Evolutionary conservation across 30 jellyfish, hydroid and myxozoan genomes (phyloP), one percentile per base, ranked within the genome.

Genomic region (Turritopsis dohrnii): DNA sequence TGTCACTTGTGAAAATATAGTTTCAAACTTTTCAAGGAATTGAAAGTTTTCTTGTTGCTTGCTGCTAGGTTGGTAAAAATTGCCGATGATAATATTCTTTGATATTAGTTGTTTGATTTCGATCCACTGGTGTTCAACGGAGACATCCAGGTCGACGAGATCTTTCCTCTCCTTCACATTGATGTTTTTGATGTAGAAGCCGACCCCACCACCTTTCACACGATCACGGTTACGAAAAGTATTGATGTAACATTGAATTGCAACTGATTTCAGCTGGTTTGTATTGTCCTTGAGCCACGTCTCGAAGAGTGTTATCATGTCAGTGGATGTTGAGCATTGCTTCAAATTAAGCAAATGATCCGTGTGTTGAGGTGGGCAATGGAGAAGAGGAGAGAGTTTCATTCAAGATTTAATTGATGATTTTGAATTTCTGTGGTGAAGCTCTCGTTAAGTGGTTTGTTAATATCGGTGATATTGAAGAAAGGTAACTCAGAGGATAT

Each of bases 141-240:
- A 3, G 13, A 3, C 60, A 13, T 41, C 60, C 5, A 41, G 60
- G 5, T 13, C 9, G 60, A 3, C 13, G 13, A 3, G 5, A 13
- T 41, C 5, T 41, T 41, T 41, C 13, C 60, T 41, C 13, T 41
- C 60, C 9, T 41, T 41, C 9, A 3, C 5, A 3, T 41, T 41
- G 5, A 41, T 41, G 13, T 41, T 13, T 41, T 65, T 41, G 72
- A 81, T 71, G 89, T 87, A 73, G 82, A 86, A 86, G 30, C 95
- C 86, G 28, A 81, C 89, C 20, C 95, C 95, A 16, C 95, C 83
- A 19, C 95, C 95, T 71, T 86, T 74, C 77, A 87, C 66, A 77
- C 72, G 74, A 53, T 81, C 81, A 21, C 95, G 88, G 74, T 87
- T 71, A 52, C 95, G 77, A 81, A 87, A 80, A 69, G 71, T 82